Conservation (phyloP, 2,797 vertebrate species). For the Phrynocephalus forsythii region DNA sequence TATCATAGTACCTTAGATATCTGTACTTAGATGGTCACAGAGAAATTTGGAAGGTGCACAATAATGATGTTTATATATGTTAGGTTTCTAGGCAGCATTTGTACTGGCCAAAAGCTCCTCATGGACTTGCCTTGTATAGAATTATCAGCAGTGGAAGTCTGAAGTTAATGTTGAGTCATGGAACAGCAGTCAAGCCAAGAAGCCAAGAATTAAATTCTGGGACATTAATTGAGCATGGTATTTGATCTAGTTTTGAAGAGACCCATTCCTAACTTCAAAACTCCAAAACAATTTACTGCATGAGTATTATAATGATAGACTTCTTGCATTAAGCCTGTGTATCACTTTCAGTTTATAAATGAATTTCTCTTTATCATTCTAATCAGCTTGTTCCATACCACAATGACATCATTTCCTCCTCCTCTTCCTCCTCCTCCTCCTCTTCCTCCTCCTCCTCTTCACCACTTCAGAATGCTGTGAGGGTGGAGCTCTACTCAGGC, state of each 20-base stretch:
- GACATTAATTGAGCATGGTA: not conserved
- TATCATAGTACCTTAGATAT: not conserved
- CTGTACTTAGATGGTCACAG: constrained; percentile 2
- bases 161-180: not conserved
- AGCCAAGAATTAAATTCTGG: not conserved
- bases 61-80: not conserved
- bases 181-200: too few species aligned
- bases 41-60: not conserved
- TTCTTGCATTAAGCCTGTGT: too few species aligned
- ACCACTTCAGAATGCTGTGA: too few species aligned
- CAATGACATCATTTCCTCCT: too few species aligned
- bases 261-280: too few species aligned
- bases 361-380: too few species aligned
- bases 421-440: too few species aligned
- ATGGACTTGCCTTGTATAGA: not conserved
- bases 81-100: not conserved
- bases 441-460: too few species aligned
- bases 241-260: not conserved
- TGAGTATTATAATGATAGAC: too few species aligned
- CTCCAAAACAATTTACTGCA: too few species aligned
- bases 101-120: not conserved
- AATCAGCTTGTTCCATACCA: too few species aligned
- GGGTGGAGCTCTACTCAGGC: not conserved
- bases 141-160: not conserved
- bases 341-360: too few species aligned